phyloP scores from a whole-genome alignment of 2,888 invertebrate species.

The Tinea semifulvella region DNA sequence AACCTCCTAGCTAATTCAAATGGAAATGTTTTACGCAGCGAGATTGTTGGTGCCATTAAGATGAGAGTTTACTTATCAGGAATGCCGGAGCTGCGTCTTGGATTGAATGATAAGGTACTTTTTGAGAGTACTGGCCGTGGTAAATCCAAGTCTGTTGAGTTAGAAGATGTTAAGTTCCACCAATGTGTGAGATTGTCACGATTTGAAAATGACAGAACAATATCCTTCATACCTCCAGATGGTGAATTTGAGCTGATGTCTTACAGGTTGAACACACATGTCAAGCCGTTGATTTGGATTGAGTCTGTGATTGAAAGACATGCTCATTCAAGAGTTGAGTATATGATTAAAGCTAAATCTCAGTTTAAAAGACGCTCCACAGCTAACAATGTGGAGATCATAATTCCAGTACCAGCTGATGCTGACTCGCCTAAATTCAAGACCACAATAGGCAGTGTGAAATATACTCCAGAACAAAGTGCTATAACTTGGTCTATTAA shows the following conservation, averaged over 20 bases:
- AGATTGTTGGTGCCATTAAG: constrained; percentile 98
- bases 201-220: constrained; percentile 98
- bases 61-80: constrained; percentile 98
- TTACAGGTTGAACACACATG: constrained; percentile 95
- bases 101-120: constrained; percentile 96
- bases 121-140: constrained; percentile 98
- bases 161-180: constrained; percentile 99
- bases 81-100: constrained; percentile 97
- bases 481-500: constrained; percentile 98
- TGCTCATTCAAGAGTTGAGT: constrained; percentile 96
- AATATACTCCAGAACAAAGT: constrained; percentile 96
- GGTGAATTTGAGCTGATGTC: constrained; percentile 99
- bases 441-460: constrained; percentile 95
- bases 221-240: constrained; percentile 98
- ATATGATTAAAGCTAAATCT: constrained; percentile 99
- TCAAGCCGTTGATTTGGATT: constrained; percentile 98
- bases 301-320: constrained; percentile 98
- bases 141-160: constrained; percentile 96
- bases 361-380: constrained; percentile 98
- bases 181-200: constrained; percentile 96
- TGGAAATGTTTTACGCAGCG: constrained; percentile 95
- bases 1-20: constrained; percentile 95
- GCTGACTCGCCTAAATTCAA: constrained; percentile 99
- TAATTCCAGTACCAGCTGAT: constrained; percentile 95
- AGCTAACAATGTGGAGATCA: constrained; percentile 98